A percentile compares a stretch with the other conserved stretches of the same genome.
These are phyloP conservation scores for Troilus luridus DNA, from an alignment of 2,888 invertebrate genomes.

Conservation along the genomic window DNA sequence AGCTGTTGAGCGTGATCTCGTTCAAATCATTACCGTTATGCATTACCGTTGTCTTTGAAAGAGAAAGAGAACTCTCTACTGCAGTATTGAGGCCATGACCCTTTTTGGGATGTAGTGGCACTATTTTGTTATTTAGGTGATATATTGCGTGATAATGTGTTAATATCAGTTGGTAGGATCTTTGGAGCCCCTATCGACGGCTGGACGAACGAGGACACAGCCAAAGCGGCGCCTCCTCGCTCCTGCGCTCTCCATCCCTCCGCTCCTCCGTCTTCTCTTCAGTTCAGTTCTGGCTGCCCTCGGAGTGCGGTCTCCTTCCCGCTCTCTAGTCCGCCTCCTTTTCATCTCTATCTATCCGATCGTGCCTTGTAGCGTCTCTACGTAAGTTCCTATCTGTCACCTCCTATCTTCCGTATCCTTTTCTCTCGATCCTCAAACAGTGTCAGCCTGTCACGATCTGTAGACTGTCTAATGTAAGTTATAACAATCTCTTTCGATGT, in stretches of 20 bases:
- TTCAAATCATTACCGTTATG: no score
- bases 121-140: no score
- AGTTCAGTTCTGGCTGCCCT: background rate
- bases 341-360: constrained; percentile 26
- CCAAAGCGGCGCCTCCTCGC: constrained; percentile 34
- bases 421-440: background rate
- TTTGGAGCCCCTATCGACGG: constrained; percentile 26
- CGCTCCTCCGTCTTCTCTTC: background rate
- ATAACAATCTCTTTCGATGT: background rate
- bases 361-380: constrained; percentile 4
- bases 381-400: background rate
- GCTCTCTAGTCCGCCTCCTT: constrained; percentile 10
- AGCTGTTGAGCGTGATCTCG: no score
- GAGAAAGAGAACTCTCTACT: no score
- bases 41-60: no score
- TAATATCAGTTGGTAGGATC: background rate
- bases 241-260: background rate
- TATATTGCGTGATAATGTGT: background rate
- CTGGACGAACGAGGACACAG: background rate
- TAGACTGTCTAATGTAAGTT: constrained; percentile 22
- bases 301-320: constrained; percentile 20
- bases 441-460: background rate
- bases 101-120: background rate
- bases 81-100: no score
- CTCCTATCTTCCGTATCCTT: background rate